These are phyloP conservation scores for Alauda arvensis DNA, from an alignment of 2,797 vertebrate species.

Conservation along the genomic window DNA sequence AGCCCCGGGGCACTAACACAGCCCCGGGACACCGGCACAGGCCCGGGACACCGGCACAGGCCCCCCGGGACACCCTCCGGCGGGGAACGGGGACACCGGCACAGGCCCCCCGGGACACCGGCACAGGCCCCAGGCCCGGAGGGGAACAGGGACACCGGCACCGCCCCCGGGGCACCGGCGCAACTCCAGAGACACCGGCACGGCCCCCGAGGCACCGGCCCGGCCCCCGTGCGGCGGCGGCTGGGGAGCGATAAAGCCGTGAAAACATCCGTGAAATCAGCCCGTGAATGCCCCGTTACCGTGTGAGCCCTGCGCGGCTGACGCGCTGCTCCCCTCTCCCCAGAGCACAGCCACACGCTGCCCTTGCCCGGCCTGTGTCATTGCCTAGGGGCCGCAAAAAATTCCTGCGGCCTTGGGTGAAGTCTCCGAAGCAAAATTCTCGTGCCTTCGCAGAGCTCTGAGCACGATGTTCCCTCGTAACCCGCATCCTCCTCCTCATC, in stretches of 20 bases:
- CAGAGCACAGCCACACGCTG: rapidly evolving
- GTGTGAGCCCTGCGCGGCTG: rapidly evolving
- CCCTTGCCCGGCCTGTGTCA: rapidly evolving
- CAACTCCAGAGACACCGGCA: too few relatives aligned
- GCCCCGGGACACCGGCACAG: too few relatives aligned
- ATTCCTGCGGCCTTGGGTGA: neutral
- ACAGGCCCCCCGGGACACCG: too few relatives aligned
- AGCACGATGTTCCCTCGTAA: rapidly evolving
- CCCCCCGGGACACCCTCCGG: too few relatives aligned
- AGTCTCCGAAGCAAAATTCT: too few relatives aligned
- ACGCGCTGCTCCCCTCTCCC: rapidly evolving
- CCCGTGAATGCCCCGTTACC: rapidly evolving
- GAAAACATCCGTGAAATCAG: rapidly evolving
- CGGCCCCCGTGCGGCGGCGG: neutral
- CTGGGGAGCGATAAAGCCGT: neutral
- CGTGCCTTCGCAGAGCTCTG: neutral
- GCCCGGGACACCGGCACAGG: too few relatives aligned
- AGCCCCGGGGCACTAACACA: too few relatives aligned
- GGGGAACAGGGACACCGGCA: neutral
- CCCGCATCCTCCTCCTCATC: neutral
- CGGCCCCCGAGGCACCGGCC: neutral
- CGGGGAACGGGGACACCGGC: too few relatives aligned
- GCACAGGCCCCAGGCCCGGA: neutral
- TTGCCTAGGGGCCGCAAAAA: rapidly evolving
- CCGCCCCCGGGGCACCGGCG: neutral